phyloP scores from a whole-genome alignment of 2,113 vertebrate genomes.

The Austrofundulus limnaeus region DNA sequence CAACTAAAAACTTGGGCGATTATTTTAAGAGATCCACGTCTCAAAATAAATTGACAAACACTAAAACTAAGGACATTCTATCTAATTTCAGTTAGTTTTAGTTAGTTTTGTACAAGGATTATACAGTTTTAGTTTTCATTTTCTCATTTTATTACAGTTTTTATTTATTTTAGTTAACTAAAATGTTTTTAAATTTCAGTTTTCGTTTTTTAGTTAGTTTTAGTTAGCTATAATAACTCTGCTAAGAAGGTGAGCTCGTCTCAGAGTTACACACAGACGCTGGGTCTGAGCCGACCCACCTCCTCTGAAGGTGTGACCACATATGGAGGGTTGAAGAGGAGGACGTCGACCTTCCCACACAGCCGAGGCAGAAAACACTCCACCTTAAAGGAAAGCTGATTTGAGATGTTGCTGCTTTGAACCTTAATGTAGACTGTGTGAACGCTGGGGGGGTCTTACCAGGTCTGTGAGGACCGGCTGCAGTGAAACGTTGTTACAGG shows the following conservation, averaged over 20 bases:
- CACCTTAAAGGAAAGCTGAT: constrained; percentile 68
- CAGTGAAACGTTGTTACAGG: constrained; percentile 81
- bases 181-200: no score
- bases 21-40: no score
- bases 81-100: no score
- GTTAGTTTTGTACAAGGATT: no score
- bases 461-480: constrained; percentile 90
- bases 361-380: constrained; percentile 84
- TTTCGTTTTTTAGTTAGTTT: no score
- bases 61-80: no score
- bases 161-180: no score
- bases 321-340: constrained; percentile 95
- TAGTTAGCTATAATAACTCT: no score
- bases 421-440: background rate
- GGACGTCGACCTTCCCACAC: constrained; percentile 87
- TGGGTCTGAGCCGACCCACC: constrained; percentile 78
- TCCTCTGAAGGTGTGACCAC: constrained; percentile 92
- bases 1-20: no score
- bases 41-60: no score
- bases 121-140: no score
- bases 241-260: background rate
- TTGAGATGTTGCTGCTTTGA: background rate
- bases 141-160: no score
- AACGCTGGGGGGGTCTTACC: constrained; percentile 80
- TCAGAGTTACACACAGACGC: background rate